Base-by-base conservation (phyloP, 2,888 invertebrate species). In the Polietes domitor region DNA sequence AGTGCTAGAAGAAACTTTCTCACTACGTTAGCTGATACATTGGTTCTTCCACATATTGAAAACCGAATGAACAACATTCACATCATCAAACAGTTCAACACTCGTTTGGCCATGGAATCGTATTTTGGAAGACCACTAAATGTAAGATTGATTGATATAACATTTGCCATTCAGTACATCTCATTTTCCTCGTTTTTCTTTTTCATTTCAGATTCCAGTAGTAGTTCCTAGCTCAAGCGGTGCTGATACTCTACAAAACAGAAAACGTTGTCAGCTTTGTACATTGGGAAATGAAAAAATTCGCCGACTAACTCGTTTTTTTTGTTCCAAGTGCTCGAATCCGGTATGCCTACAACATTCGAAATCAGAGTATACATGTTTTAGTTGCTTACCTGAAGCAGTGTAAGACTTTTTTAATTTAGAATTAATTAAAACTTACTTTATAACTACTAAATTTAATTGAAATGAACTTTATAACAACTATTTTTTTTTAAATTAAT, bases 121-220 rank as follows among this genome's bases (percentile, higher is more conserved):
- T 80, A 47, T 68, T 76, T 79, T 63, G 73, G 65, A 80, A 77
- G 63, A 80, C 63, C 70, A 70, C 65, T 84, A 70, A 80, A 74
- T 78, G 78, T 63, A 78, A 78, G 63, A 63, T 72, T 61, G 63
- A 78, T 78, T 78, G 72, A 71, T 50, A 50, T 70, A 47, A 47
- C 26, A 70, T 55, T 72, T 53, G 73, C 37, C 17, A 17, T 72
- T 73, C 70, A 71, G 50, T 71, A 26, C 70, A 71, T 26, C 26
- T 71, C 53, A 72, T 72, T 72, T 72, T 55, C 41, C 55, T 72
- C n/a, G n/a, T 50, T 50, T n/a, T 17, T 19, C 9, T 50, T 17
- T 71, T 71, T 58, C 61, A 77, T 77, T 71, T 71, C 61, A 77
- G 77, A n/a, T 77, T 77, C 71, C 71, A 71, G 68, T 55, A 68